Evolutionary conservation across 2,888 invertebrate species (phyloP).

Genomic region (Cephus rjabovi): DNA sequence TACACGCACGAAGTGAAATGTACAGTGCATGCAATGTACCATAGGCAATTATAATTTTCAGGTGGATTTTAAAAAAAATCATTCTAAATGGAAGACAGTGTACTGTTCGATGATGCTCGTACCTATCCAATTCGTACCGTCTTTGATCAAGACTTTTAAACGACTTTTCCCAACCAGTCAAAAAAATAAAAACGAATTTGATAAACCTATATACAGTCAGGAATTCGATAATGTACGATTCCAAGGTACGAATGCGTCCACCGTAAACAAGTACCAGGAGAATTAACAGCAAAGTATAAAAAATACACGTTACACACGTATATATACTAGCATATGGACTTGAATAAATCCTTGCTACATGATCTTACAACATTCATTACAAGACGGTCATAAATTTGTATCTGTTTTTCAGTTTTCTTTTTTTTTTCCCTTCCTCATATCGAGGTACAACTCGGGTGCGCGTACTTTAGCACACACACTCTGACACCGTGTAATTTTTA

Average conservation of each 20-base stretch:
- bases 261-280: neutral
- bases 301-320: slow-evolving; percentile 4
- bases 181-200: neutral
- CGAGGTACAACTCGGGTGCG: neutral
- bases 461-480: neutral
- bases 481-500: neutral
- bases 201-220: neutral
- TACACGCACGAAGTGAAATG: neutral
- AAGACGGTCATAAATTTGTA: slow-evolving; percentile 1
- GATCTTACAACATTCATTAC: slow-evolving; percentile 4
- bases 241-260: neutral
- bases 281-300: slow-evolving; percentile 6
- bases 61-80: slow-evolving; percentile 21
- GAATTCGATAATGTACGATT: neutral
- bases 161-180: neutral
- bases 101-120: slow-evolving; percentile 27
- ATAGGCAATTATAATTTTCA: slow-evolving; percentile 8
- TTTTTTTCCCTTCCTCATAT: neutral
- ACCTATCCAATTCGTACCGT: neutral
- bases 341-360: neutral
- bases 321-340: neutral
- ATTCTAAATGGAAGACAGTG: slow-evolving; percentile 40
- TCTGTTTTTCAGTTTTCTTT: neutral
- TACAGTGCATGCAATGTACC: neutral
- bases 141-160: neutral